A percentile compares a stretch with the other conserved stretches of the same genome.
phyloP scores from a whole-genome alignment of 2,888 invertebrate genomes.

The Phorcus lineatus region DNA sequence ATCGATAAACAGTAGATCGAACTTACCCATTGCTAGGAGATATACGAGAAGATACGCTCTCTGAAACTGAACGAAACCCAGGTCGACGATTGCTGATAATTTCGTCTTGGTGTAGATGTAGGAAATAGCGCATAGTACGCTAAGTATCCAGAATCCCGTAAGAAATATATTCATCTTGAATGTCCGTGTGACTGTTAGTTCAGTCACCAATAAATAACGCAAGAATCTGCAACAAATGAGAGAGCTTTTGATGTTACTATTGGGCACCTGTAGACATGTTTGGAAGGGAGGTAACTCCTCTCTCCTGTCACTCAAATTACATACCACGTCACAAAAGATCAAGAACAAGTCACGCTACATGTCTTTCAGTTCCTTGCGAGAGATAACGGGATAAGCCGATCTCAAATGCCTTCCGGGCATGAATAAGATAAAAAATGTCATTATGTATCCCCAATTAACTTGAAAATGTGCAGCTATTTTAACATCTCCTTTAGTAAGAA shows the following conservation, averaged over 20 bases:
- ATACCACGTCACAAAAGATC: neutral
- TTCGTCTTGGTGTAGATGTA: slow-evolving; percentile 73
- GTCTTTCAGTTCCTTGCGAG: too few species aligned
- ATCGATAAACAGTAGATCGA: neutral
- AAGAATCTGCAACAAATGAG: neutral
- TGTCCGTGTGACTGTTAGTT: neutral
- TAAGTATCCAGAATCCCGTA: slow-evolving; percentile 64
- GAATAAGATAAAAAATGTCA: too few species aligned
- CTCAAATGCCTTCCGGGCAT: too few species aligned
- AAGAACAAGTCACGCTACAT: too few species aligned
- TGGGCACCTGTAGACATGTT: neutral
- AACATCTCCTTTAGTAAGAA: too few species aligned
- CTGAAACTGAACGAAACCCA: slow-evolving; percentile 75
- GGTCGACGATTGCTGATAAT: slow-evolving; percentile 68
- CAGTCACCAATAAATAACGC: neutral
- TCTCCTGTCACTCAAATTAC: neutral
- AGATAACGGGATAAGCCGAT: too few species aligned
- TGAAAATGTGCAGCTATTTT: too few species aligned
- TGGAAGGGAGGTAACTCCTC: neutral
- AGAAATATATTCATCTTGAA: slow-evolving; percentile 68
- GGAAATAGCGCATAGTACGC: slow-evolving; percentile 71
- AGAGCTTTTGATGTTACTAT: neutral
- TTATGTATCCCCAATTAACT: too few species aligned
- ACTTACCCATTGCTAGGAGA: slow-evolving; percentile 76
- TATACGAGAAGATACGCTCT: slow-evolving; percentile 77